phyloP scores from a whole-genome alignment of 2,797 vertebrate species.

The Apogon hyalosoma region DNA sequence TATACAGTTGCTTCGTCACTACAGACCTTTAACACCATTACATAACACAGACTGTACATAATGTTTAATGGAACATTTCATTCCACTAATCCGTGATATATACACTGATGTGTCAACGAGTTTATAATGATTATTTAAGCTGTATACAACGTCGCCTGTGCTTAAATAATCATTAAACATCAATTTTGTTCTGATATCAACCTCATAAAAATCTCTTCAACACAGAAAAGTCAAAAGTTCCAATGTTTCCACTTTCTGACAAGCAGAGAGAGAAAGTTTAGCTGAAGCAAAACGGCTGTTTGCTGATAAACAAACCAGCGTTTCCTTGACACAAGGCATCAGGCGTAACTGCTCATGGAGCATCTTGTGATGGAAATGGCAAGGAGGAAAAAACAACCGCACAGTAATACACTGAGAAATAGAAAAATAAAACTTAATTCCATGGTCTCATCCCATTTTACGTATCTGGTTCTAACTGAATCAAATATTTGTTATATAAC shows the following conservation, averaged over 20 bases:
- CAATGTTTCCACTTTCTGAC: neutral
- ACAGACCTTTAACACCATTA: conserved; percentile 30
- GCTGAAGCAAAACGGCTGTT: conserved; percentile 60
- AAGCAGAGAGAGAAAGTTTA: conserved; percentile 7
- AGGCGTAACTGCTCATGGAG: conserved; percentile 61
- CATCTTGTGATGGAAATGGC: conserved; percentile 66
- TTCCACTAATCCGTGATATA: conserved; percentile 16
- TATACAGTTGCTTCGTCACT: conserved; percentile 18
- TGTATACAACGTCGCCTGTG: neutral
- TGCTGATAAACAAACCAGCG: conserved; percentile 62
- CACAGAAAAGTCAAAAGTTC: neutral
- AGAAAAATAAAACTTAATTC: conserved; percentile 8
- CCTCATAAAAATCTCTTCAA: neutral
- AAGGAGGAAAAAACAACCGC: conserved; percentile 39
- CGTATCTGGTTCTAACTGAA: conserved; percentile 8
- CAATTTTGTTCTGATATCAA: neutral
- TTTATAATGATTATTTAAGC: conserved; percentile 7
- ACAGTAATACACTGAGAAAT: conserved; percentile 29
- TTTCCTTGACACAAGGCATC: conserved; percentile 60
- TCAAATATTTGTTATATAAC: neutral
- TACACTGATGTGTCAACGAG: conserved; percentile 1
- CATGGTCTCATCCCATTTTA: conserved; percentile 1
- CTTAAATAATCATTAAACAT: neutral
- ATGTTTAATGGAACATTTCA: conserved; percentile 25
- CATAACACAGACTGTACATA: conserved; percentile 28